Evolutionary conservation across 2,113 vertebrate genomes (phyloP).

Genomic region (Paramormyrops kingsleyae): DNA sequence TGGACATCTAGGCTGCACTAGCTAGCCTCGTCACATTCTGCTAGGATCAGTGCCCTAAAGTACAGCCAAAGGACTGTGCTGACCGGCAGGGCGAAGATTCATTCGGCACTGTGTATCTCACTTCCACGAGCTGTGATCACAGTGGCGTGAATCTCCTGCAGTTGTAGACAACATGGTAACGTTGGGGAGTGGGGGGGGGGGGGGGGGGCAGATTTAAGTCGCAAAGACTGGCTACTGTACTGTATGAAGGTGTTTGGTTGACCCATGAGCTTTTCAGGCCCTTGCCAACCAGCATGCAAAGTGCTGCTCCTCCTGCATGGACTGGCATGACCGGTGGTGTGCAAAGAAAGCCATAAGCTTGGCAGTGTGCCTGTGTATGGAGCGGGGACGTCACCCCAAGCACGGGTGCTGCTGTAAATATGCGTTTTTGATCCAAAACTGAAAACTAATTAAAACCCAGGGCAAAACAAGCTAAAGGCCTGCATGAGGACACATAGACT

Average conservation of each 20-base stretch:
- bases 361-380: background rate
- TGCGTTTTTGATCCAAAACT: background rate
- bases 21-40: background rate
- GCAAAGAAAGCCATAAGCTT: background rate
- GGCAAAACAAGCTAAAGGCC: background rate
- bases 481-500: background rate
- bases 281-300: background rate
- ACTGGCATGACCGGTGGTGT: background rate
- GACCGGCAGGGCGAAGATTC: background rate
- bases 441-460: background rate
- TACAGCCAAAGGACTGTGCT: background rate
- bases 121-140: background rate
- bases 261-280: background rate
- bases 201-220: background rate
- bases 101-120: background rate
- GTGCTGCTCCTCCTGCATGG: background rate
- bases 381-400: background rate
- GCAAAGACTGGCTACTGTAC: background rate
- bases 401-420: background rate
- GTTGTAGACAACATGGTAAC: background rate
- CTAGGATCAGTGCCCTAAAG: background rate
- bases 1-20: background rate
- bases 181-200: background rate
- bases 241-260: background rate
- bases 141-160: background rate